These are phyloP conservation scores for Chlorops oryzae DNA, from an alignment of 1,140 invertebrate genomes.

Conservation along the genomic window DNA sequence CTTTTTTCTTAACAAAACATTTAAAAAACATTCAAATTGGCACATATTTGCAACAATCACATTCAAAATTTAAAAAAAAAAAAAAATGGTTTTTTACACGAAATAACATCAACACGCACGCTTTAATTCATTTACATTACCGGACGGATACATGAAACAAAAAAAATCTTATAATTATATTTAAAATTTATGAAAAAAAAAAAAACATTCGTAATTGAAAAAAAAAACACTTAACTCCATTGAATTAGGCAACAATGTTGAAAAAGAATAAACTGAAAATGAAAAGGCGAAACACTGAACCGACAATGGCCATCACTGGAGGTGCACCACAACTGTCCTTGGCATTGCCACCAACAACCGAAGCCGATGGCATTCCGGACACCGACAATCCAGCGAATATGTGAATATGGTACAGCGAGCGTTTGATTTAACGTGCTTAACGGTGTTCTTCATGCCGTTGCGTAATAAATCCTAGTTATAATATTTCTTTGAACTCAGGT, in stretches of 20 bases:
- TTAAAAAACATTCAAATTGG: too few relatives aligned
- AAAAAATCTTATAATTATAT: not conserved
- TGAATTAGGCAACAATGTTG: conserved; percentile 82
- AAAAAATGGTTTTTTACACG: not conserved
- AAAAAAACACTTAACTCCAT: conserved; percentile 18
- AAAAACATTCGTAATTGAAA: not conserved
- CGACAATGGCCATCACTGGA: conserved; percentile 68
- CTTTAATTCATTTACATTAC: not conserved
- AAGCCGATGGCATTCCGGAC: conserved; percentile 45
- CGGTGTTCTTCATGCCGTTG: too few relatives aligned
- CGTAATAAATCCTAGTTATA: too few relatives aligned
- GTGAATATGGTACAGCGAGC: conserved; percentile 62
- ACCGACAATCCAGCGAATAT: conserved; percentile 44
- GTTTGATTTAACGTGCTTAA: conserved; percentile 56
- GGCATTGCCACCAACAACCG: conserved; percentile 49
- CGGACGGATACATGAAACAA: not conserved
- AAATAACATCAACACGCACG: not conserved
- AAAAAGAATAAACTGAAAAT: conserved; percentile 91
- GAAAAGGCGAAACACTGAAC: conserved; percentile 87
- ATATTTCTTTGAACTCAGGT: too few relatives aligned
- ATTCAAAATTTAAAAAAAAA: too few relatives aligned
- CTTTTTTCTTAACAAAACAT: too few relatives aligned
- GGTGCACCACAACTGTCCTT: conserved; percentile 52
- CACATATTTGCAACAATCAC: too few relatives aligned
- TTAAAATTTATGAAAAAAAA: not conserved